Base-by-base conservation (phyloP, 2,113 vertebrate species). In the Cyanoliseus patagonus region DNA sequence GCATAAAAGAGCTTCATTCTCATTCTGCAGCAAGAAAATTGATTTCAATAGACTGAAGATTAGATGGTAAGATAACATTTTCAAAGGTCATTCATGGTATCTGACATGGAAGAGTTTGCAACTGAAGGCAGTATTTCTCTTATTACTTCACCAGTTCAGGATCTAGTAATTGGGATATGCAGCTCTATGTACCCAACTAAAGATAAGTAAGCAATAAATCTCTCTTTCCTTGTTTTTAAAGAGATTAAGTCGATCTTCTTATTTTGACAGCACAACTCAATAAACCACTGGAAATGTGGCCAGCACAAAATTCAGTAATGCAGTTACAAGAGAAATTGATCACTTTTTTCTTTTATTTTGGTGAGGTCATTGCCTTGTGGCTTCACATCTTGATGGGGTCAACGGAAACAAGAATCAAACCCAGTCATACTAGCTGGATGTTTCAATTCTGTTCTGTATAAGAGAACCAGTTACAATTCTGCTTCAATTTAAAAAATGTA, bases 61-160 rank as follows among this genome's bases (percentile, higher is more conserved):
- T 79, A 92, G 78, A 84, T 84, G 31, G 30, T 73, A 95, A 91
- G 49, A 63, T 91, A 96, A 90, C 49, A 86, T 94, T 97, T 97
- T 96, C 70, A 94, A 96, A 97, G 77, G 73, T 94, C 86, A 94
- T 77, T 72, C 72, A 51, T 19, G 27, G 39, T n/a, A 47, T 51
- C 64, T 90, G 70, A 69, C 74, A 42, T 49, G 28, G 37, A 92
- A 67, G 10, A 68, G 6, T 76, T 93, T 90, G 37, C 35, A 89
- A 80, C 27, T 64, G n/a, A 78, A 89, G 39, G 20, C 10, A 19
- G 25, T 92, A 76, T 69, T 97, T 61, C 31, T 73, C 30, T 80
- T 59, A 37, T 64, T 92, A 39, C 23, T 92, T 87, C 80, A 47
- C 55, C 17, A 74, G 33, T 81, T 96, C 44, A 88, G 76, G 33